Evolutionary conservation across 2,113 vertebrate genomes (phyloP).

Genomic region (Macaca mulatta): DNA sequence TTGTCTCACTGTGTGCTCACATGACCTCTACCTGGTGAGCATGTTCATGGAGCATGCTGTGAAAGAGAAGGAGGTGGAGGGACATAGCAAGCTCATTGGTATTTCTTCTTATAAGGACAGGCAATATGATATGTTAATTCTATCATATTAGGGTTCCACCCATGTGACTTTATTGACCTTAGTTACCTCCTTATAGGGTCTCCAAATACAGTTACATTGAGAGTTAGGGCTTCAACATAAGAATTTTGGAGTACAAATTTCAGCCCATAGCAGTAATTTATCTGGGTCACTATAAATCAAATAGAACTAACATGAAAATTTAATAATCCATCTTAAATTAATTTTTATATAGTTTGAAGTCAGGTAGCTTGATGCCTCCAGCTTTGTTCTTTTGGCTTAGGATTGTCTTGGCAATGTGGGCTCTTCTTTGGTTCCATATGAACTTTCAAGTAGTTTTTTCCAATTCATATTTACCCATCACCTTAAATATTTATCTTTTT

Average conservation of each 20-base stretch:
- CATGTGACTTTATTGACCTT: not conserved
- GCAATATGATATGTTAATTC: not conserved
- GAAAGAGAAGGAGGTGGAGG: not conserved
- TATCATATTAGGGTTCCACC: not conserved
- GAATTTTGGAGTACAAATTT: not conserved
- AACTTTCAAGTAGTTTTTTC: no score
- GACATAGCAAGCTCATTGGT: not conserved
- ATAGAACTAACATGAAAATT: not conserved
- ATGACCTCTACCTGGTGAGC: not conserved
- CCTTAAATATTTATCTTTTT: no score
- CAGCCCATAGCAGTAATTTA: not conserved
- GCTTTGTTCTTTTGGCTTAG: no score
- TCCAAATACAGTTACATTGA: not conserved
- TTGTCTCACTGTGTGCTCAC: not conserved
- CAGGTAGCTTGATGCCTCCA: no score
- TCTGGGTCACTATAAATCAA: not conserved
- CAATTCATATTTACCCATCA: no score
- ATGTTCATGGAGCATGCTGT: not conserved
- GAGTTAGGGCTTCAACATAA: not conserved
- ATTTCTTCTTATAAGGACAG: not conserved
- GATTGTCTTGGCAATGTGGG: no score
- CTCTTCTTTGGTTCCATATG: no score
- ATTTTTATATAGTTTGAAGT: no score
- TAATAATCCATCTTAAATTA: not conserved
- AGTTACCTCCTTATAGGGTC: not conserved